phyloP scores from a whole-genome alignment of 2,113 vertebrate genomes.

The Maccullochella peelii region DNA sequence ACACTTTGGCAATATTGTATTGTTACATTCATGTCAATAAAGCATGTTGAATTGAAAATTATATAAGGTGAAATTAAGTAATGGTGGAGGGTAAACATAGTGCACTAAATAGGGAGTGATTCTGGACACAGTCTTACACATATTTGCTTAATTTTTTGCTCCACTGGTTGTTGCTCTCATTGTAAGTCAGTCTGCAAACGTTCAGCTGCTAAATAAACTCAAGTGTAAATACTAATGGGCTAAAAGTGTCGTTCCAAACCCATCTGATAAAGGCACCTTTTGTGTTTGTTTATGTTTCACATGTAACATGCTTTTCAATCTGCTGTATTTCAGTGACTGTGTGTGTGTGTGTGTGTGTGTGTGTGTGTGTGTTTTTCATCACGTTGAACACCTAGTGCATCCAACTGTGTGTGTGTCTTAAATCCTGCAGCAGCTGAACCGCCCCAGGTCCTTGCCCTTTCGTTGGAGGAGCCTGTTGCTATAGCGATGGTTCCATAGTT shows the following conservation, averaged over 20 bases:
- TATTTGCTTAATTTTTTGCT: not conserved
- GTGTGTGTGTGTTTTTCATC: not conserved
- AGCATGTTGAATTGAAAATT: too few relatives aligned
- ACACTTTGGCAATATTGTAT: too few relatives aligned
- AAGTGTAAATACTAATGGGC: not conserved
- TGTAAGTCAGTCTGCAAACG: not conserved
- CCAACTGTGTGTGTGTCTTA: not conserved
- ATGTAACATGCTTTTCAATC: not conserved
- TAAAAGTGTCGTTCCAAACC: not conserved
- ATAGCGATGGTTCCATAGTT: constrained; percentile 53
- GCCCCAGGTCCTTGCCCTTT: constrained; percentile 57
- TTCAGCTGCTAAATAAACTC: not conserved
- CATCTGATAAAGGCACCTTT: not conserved
- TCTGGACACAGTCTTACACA: too few relatives aligned
- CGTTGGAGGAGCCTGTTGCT: constrained; percentile 67
- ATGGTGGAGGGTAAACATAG: too few relatives aligned
- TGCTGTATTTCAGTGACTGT: not conserved
- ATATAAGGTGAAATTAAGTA: too few relatives aligned
- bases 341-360: not conserved
- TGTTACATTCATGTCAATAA: too few relatives aligned
- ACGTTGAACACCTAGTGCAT: too few relatives aligned
- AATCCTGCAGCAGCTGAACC: constrained; percentile 28
- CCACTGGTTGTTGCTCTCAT: not conserved
- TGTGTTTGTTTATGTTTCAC: not conserved
- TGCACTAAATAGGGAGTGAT: too few relatives aligned